Conservation (phyloP, 2,888 invertebrate species). For the Tolmerus cingulatus region DNA sequence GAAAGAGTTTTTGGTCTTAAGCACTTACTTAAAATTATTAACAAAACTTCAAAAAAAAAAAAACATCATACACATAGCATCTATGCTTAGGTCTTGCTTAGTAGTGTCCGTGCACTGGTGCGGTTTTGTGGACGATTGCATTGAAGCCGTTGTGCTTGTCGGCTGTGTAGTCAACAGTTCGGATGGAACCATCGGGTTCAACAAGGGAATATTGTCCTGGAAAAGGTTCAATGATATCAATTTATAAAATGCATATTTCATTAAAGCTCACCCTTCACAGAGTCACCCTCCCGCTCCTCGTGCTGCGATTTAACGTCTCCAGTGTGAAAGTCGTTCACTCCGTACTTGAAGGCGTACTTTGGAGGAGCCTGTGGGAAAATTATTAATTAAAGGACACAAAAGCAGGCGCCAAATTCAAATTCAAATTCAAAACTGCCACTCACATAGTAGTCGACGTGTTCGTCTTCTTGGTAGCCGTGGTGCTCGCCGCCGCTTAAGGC, state of each 20-base stretch:
- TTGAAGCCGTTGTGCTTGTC: conserved; percentile 64
- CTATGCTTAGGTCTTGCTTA: background rate
- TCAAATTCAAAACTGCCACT: conserved; percentile 57
- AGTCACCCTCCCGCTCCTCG: conserved; percentile 71
- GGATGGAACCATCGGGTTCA: conserved; percentile 78
- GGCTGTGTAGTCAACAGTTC: conserved; percentile 67
- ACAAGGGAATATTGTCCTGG: conserved; percentile 70
- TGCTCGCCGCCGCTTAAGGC: conserved; percentile 53
- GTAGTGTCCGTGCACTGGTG: conserved; percentile 56
- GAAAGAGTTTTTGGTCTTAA: conserved; percentile 37
- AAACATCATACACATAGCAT: conserved; percentile 6
- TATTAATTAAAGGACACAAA: background rate
- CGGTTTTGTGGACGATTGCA: conserved; percentile 63
- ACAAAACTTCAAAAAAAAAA: conserved; percentile 25
- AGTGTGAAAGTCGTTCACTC: conserved; percentile 67
- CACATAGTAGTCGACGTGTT: conserved; percentile 73
- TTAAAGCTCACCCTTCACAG: conserved; percentile 67
- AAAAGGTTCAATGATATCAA: background rate
- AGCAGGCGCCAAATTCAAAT: background rate
- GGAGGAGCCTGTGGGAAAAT: conserved; percentile 68
- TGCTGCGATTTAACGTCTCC: conserved; percentile 73
- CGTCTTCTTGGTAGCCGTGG: conserved; percentile 60
- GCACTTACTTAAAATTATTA: conserved; percentile 31
- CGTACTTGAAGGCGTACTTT: conserved; percentile 67
- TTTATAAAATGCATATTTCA: background rate